Conservation (phyloP, 2,113 vertebrate genomes). For the Tragulus kanchil region DNA sequence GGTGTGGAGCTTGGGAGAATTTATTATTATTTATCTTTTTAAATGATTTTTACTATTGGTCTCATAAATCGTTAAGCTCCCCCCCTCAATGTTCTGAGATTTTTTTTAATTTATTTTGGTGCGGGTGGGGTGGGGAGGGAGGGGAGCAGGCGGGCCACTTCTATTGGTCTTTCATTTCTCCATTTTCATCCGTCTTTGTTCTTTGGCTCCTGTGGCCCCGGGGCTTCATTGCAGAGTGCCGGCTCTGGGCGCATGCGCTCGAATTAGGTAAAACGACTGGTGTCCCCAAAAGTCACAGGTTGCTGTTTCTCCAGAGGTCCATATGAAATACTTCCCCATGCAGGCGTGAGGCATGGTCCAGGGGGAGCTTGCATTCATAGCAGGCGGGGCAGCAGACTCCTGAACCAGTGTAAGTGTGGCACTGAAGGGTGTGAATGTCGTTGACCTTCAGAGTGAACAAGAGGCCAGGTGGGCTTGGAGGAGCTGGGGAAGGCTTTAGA, state of each 20-base stretch:
- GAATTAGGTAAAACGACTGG: no score
- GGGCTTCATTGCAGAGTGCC: no score
- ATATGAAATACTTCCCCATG: neutral
- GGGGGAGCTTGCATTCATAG: neutral
- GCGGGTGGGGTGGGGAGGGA: no score
- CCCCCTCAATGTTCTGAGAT: neutral
- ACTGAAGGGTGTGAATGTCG: neutral
- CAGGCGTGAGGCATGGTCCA: neutral
- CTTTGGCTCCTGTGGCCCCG: no score
- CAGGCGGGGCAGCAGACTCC: neutral
- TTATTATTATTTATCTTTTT: neutral
- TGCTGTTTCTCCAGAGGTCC: neutral
- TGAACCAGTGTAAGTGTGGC: neutral
- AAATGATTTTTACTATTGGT: slow-evolving; percentile 36
- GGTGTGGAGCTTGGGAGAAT: slow-evolving; percentile 2
- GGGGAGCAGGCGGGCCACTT: no score
- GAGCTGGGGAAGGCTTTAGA: neutral
- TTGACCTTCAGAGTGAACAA: neutral
- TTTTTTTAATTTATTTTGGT: neutral
- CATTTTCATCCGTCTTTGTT: no score
- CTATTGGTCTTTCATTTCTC: no score
- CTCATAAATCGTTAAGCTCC: slow-evolving; percentile 32
- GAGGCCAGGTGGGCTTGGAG: neutral
- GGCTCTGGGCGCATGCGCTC: no score
- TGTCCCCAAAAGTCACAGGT: neutral